Base-by-base conservation (phyloP, 2,113 vertebrate genomes). In the Malaclemys terrapin region DNA sequence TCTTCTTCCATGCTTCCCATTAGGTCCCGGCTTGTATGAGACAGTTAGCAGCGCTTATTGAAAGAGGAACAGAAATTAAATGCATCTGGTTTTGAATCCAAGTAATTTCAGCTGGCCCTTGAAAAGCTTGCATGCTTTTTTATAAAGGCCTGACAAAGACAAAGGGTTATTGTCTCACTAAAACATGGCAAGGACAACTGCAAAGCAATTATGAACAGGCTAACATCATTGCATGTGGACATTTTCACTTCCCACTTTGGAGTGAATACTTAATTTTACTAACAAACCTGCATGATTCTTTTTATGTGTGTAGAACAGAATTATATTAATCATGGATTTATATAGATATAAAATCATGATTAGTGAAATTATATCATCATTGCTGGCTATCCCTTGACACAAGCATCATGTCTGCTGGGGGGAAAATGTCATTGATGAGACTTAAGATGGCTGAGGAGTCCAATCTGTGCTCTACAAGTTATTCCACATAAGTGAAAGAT, bases 21-120 rank as follows among this genome's bases (percentile, higher is more conserved):
- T 75, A 57, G 3, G 84, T 6, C 5, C 92, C 42, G 65, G 11
- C 50, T 87, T 92, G 59, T 52, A 87, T 9, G 45, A 94, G 2
- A 82, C 56, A 50, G 75, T 89, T 59, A 89, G 65, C 4, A 1
- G 65, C 29, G 59, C 79, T 93, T 75, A 96, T 81, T 20, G 89
- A 88, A 93, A 72, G 42, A 10, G n/a, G 81, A 93, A 88, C 86
- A 84, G 45, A 88, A 59, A 38, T 84, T 93, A 79, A 24, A 69
- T 79, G n/a, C 65, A 72, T 72, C 17, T 38, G 17, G 50, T 94
- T 89, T 78, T 79, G n/a, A 89, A 88, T 88, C 16, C 42, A 93
- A 89, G 85, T 80, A 4, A 50, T 82, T 72, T 72, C 65, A 38
- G 65, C 35, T 10, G n/a, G 65, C 35, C 65, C n/a, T 38, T 38